Conservation (phyloP, 2,888 invertebrate species). For the Steromphala cineraria region DNA sequence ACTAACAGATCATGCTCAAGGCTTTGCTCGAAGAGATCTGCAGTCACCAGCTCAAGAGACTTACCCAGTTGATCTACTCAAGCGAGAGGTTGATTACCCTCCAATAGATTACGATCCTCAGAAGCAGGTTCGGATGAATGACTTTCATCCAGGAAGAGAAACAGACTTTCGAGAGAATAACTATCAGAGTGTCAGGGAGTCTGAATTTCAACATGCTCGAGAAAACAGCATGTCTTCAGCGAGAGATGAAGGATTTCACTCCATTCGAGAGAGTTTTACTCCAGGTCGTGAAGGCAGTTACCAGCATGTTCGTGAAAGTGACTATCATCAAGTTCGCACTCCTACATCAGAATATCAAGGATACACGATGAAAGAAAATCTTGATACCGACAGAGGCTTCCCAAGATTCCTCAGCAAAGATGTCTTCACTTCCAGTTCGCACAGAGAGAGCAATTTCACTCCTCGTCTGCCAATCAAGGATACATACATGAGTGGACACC, state of each 20-base stretch:
- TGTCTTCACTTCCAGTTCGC: neutral
- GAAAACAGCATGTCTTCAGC: neutral
- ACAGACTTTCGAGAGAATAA: neutral
- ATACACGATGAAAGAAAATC: neutral
- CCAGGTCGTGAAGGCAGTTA: neutral
- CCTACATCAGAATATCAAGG: neutral
- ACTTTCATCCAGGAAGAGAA: neutral
- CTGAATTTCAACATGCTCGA: neutral
- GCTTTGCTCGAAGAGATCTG: neutral
- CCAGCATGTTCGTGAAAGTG: neutral
- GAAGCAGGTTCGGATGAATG: neutral
- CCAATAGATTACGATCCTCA: neutral
- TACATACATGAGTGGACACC: neutral
- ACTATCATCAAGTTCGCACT: neutral
- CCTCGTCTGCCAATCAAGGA: neutral
- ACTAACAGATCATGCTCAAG: no score
- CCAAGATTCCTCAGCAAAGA: conserved; percentile 9
- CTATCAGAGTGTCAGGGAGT: neutral
- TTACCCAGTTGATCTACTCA: neutral
- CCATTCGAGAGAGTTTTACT: neutral
- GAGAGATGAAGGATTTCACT: neutral
- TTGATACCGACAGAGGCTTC: neutral
- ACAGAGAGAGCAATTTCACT: neutral
- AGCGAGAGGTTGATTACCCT: neutral
- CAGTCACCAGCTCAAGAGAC: neutral